A percentile compares a stretch with the other conserved stretches of the same genome.
Conservation (phyloP, 1,140 invertebrate genomes). For the Lordiphosa collinella region DNA sequence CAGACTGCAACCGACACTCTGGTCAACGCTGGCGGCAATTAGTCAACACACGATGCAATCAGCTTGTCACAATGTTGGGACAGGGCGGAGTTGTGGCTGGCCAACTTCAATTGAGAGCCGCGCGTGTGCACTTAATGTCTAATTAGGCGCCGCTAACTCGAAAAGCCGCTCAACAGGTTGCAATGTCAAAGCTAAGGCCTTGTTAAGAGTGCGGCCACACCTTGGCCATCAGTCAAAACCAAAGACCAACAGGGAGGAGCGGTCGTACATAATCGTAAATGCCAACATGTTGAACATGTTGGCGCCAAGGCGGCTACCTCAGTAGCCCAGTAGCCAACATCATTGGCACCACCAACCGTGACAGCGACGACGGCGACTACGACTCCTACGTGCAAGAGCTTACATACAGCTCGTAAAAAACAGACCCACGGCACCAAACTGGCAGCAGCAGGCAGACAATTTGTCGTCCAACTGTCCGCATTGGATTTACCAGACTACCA, state of each 20-base stretch:
- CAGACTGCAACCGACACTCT: neutral
- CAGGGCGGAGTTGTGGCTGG: constrained; percentile 13
- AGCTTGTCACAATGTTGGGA: constrained; percentile 69
- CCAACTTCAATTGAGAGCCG: constrained; percentile 45
- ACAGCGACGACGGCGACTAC: constrained; percentile 43
- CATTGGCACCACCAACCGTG: constrained; percentile 60
- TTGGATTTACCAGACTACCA: constrained; percentile 31
- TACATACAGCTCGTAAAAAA: constrained; percentile 71
- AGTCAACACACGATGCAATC: constrained; percentile 63
- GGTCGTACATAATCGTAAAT: constrained; percentile 44
- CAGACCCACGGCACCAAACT: constrained; percentile 38
- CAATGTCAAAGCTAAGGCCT: constrained; percentile 46
- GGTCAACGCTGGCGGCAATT: constrained; percentile 52
- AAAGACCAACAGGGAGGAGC: constrained; percentile 9
- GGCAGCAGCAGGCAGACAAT: constrained; percentile 55
- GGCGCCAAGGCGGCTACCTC: constrained; percentile 61
- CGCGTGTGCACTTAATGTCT: constrained; percentile 59
- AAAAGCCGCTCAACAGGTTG: constrained; percentile 66
- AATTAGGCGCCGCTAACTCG: constrained; percentile 58
- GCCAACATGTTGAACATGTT: constrained; percentile 43
- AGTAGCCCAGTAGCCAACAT: constrained; percentile 40
- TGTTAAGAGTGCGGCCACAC: constrained; percentile 36
- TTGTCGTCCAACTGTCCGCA: constrained; percentile 66
- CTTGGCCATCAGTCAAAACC: constrained; percentile 56
- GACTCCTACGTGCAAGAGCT: constrained; percentile 71